Conservation (phyloP, 2,113 vertebrate species). For the Rana temporaria region DNA sequence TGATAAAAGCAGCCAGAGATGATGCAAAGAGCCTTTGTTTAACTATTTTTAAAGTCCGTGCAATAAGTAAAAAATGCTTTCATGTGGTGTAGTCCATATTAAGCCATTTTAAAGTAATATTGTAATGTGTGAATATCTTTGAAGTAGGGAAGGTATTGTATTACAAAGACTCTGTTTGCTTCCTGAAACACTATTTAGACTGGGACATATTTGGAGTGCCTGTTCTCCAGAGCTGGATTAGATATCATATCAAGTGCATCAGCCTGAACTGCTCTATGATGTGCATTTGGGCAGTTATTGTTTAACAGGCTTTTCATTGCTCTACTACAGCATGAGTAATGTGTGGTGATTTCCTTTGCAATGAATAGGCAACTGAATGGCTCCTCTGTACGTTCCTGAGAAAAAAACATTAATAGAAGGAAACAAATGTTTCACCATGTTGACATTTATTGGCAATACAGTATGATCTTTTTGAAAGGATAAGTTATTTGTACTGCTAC, state of each 20-base stretch:
- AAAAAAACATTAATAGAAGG: too few species aligned
- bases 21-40: constrained; percentile 31
- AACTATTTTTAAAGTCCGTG: constrained; percentile 30
- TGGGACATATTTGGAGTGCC: constrained; percentile 22
- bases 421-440: not conserved
- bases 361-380: not conserved
- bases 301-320: not conserved
- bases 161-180: constrained; percentile 37
- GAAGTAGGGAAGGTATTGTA: constrained; percentile 44
- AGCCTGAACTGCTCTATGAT: not conserved
- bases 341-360: not conserved
- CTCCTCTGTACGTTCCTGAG: not conserved
- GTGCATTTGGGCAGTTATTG: constrained; percentile 4
- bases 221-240: not conserved
- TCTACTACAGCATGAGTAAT: not conserved
- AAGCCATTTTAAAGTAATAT: constrained; percentile 36
- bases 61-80: constrained; percentile 47
- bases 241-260: constrained; percentile 26
- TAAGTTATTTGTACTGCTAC: too few species aligned
- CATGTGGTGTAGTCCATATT: constrained; percentile 15
- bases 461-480: too few species aligned
- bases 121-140: constrained; percentile 48
- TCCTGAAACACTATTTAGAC: constrained; percentile 43
- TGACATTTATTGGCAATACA: too few species aligned
- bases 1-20: not conserved